Conservation (phyloP, 1,140 invertebrate species). For the Neelides sp. region DNA sequence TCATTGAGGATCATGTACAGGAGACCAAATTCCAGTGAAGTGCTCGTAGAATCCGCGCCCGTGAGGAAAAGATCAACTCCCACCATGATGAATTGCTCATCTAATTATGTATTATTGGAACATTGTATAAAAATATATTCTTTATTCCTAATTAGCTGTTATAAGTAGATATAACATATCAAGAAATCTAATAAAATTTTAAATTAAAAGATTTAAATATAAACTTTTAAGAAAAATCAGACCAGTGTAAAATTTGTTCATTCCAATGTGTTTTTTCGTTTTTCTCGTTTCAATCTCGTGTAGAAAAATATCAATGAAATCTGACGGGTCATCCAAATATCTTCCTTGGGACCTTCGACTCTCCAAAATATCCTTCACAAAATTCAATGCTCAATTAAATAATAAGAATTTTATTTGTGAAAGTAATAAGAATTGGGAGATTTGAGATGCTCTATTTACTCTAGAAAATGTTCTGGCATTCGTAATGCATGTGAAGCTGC, state of each 20-base stretch:
- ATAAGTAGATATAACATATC: no score
- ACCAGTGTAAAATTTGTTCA: constrained; percentile 25
- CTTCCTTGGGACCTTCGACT: constrained; percentile 10
- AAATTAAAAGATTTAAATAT: background rate
- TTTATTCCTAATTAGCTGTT: no score
- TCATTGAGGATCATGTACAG: constrained; percentile 60
- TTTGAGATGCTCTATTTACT: no score
- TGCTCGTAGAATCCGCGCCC: constrained; percentile 67
- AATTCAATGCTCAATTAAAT: no score
- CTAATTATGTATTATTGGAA: background rate
- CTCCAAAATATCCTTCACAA: constrained; percentile 2
- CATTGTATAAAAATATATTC: background rate
- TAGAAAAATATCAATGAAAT: constrained; percentile 76
- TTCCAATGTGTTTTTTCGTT: no score
- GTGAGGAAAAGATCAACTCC: constrained; percentile 53
- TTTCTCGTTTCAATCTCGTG: constrained; percentile 29
- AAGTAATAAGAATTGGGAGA: no score
- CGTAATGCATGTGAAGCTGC: no score
- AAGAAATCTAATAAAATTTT: background rate
- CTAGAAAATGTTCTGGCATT: no score
- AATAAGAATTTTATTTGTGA: no score
- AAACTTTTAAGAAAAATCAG: background rate
- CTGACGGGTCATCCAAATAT: constrained; percentile 45
- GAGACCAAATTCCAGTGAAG: constrained; percentile 59
- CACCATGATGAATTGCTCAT: constrained; percentile 18